Conservation (phyloP, 2,888 invertebrate species). For the Oxyteleia sp. region DNA sequence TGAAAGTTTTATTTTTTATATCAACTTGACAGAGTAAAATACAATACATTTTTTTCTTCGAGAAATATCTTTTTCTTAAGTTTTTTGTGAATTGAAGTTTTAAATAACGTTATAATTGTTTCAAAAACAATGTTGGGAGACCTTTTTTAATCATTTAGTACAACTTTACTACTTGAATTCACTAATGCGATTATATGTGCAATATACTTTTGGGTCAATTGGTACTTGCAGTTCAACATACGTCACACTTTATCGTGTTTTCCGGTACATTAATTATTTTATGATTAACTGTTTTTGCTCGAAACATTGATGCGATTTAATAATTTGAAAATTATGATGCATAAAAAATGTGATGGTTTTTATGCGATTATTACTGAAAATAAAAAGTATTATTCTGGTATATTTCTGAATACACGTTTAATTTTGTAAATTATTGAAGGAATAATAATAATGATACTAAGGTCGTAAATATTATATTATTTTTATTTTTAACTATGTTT, state of each 20-base stretch:
- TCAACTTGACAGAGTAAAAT: no score
- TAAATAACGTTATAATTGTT: background rate
- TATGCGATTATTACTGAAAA: no score
- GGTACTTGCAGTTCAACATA: conserved; percentile 41
- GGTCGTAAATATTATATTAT: no score
- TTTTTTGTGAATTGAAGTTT: no score
- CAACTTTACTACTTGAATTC: conserved; percentile 39
- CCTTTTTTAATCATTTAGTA: conserved; percentile 18
- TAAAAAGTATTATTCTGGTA: no score
- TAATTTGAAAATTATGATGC: conserved; percentile 6
- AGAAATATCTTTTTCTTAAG: no score
- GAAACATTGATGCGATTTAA: conserved; percentile 20
- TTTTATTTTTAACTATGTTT: no score
- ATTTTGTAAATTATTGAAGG: no score
- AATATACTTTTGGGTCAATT: conserved; percentile 52
- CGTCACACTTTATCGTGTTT: conserved; percentile 45
- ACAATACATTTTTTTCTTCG: no score
- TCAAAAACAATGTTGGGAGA: conserved; percentile 11
- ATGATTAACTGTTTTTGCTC: conserved; percentile 31
- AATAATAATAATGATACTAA: no score
- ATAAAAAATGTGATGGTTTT: background rate
- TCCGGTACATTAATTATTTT: conserved; percentile 44
- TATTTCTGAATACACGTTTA: no score
- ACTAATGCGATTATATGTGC: conserved; percentile 40
- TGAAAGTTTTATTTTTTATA: no score